Evolutionary conservation across 2,113 vertebrate species (phyloP).

Genomic region (Gymnorhina tibicen): DNA sequence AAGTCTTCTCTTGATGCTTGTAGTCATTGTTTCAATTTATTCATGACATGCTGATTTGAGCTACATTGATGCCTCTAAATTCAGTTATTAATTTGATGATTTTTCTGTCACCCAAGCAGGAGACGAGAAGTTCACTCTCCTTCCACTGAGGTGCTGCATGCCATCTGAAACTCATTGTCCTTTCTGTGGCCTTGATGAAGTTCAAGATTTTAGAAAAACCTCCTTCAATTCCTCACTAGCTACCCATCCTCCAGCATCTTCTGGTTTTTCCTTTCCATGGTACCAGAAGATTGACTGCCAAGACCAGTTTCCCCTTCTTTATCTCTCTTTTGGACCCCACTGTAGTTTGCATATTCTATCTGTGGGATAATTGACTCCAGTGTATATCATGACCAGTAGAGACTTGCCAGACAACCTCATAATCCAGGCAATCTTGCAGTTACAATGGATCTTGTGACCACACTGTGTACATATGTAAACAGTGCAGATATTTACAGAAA

Average conservation of each 20-base stretch:
- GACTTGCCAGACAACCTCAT: slow-evolving; percentile 20
- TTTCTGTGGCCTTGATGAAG: background rate
- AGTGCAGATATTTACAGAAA: slow-evolving; percentile 19
- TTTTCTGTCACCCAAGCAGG: background rate
- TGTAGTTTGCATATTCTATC: background rate
- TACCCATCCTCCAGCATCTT: background rate
- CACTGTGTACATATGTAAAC: slow-evolving; percentile 20
- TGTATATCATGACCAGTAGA: background rate
- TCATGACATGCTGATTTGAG: background rate
- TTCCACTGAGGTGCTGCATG: background rate
- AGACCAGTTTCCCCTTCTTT: background rate
- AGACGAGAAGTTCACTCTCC: background rate
- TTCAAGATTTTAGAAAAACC: background rate
- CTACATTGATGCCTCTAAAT: background rate
- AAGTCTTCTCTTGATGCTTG: background rate
- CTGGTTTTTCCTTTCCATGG: background rate
- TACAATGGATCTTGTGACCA: slow-evolving; percentile 2
- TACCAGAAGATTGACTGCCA: background rate
- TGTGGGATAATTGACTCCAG: background rate
- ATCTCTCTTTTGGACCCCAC: background rate
- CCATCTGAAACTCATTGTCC: background rate
- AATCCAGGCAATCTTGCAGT: slow-evolving; percentile 7
- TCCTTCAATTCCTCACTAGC: background rate
- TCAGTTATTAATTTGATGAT: background rate
- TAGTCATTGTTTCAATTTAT: background rate